phyloP scores from a whole-genome alignment of 2,113 vertebrate species.

The Carlito syrichta region DNA sequence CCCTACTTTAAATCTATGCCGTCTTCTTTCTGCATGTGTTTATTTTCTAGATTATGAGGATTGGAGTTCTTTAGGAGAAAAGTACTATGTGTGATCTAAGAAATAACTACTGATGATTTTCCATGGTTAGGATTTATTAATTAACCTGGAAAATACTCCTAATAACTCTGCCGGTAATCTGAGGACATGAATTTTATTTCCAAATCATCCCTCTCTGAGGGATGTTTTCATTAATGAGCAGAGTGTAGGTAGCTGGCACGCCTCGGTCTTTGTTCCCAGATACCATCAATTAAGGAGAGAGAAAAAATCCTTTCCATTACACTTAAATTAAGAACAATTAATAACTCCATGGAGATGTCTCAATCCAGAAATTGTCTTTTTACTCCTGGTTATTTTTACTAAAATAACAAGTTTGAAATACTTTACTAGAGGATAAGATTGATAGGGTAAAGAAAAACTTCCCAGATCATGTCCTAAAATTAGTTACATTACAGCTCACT shows the following conservation, averaged over 20 bases:
- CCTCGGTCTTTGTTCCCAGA: slow-evolving; percentile 27
- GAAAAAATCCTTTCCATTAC: slow-evolving; percentile 48
- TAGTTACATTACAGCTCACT: not conserved
- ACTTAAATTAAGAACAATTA: slow-evolving; percentile 22
- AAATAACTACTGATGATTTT: not conserved
- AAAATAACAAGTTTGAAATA: slow-evolving; percentile 31
- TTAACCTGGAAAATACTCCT: slow-evolving; percentile 33
- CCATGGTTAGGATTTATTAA: slow-evolving; percentile 7
- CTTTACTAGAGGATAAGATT: not conserved
- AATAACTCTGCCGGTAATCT: slow-evolving; percentile 11
- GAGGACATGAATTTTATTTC: slow-evolving; percentile 20
- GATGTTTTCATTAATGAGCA: slow-evolving; percentile 29
- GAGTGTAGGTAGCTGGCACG: slow-evolving; percentile 18
- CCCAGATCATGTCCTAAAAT: not conserved
- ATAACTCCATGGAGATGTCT: slow-evolving; percentile 10
- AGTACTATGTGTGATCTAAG: not conserved
- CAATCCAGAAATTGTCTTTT: slow-evolving; percentile 21
- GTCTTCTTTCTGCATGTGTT: not conserved
- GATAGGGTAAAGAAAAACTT: not conserved
- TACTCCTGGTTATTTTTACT: slow-evolving; percentile 44
- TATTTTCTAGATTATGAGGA: not conserved
- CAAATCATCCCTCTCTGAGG: not conserved
- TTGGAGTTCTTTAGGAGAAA: not conserved
- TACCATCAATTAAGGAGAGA: slow-evolving; percentile 10
- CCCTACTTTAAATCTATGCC: not conserved